These are phyloP conservation scores for Drymodes brunneopygia DNA, from an alignment of 2,113 vertebrate genomes.

Conservation along the genomic window DNA sequence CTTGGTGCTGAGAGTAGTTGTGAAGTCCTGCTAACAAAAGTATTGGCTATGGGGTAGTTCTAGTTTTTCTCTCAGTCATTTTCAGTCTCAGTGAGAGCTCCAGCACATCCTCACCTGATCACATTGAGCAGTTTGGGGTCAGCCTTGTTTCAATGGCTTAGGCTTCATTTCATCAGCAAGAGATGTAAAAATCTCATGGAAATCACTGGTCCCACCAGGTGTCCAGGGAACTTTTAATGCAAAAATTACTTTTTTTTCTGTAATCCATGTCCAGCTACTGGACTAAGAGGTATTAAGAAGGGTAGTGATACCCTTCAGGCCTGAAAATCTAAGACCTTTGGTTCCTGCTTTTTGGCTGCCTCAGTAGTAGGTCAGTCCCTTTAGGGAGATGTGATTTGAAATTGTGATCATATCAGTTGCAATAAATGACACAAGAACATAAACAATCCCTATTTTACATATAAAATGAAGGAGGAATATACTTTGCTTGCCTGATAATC, in stretches of 20 bases:
- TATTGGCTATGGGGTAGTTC: accelerated
- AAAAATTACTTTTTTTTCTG: not conserved
- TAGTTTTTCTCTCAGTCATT: not conserved
- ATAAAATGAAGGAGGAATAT: not conserved
- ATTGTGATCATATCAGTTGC: not conserved
- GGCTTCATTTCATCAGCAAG: not conserved
- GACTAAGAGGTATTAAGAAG: not conserved
- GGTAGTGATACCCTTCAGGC: too few species aligned
- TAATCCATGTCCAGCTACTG: not conserved
- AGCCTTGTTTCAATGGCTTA: not conserved
- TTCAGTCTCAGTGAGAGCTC: not conserved
- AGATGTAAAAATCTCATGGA: not conserved
- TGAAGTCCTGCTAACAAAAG: not conserved
- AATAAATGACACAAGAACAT: not conserved
- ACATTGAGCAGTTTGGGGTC: not conserved
- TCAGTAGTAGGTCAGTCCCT: not conserved
- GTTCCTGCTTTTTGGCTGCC: not conserved
- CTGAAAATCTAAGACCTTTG: not conserved
- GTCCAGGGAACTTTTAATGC: not conserved
- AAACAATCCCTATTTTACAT: not conserved
- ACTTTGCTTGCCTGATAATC: not conserved
- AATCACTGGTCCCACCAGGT: not conserved
- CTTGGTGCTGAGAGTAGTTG: not conserved
- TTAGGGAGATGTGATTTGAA: not conserved
- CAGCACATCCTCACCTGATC: not conserved